Base-by-base conservation (phyloP, 2,888 invertebrate genomes). In the Tanaodytes sp. region DNA sequence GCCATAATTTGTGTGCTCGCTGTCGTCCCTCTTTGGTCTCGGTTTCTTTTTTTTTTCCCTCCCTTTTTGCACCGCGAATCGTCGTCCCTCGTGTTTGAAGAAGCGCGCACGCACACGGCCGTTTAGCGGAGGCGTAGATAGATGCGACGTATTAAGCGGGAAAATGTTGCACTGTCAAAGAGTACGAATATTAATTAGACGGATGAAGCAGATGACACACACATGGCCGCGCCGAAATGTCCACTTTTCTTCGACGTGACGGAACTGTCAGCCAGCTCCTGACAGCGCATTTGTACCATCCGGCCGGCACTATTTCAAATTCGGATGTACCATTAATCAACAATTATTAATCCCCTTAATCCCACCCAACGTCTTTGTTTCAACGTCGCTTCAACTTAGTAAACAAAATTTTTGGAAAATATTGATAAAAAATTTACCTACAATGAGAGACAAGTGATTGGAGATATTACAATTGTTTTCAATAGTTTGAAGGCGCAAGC, bases 141-240 rank as follows among this genome's bases (percentile, higher is more conserved):
- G 72, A 72, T 68, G 69, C 69, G 63, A 69, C 65, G 33, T 67
- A 69, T 72, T 69, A 68, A 69, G 57, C 54, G 46, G 68, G 54
- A 58, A 58, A 65, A 52, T 66, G 59, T 70, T 54, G 18, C 54
- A 43, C 54, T 69, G 63, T 65, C 65, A 61, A 61, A 65, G 57
- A 57, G 42, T 66, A 59, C 51, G 55, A 55, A 66, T 70, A 59
- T 65, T 70, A 65, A 72, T 67, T 67, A 67, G 61, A 55, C 55
- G 42, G 55, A 45, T 52, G 36, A 2, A 12, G 61, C 59, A 55
- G 67, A 61, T 51, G 67, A 67, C 67, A 61, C 61, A 66, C 66
- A 66, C 59, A 61, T 54, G 59, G 59, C 30, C 55, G 61, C 61
- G 37, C 36, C 61, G 54, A 43, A 51, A 61, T 42, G 61, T 67